Evolutionary conservation across 2,888 invertebrate species (phyloP), one percentile per base, ranked within the genome.

Genomic region (Cryptocephalus primarius): DNA sequence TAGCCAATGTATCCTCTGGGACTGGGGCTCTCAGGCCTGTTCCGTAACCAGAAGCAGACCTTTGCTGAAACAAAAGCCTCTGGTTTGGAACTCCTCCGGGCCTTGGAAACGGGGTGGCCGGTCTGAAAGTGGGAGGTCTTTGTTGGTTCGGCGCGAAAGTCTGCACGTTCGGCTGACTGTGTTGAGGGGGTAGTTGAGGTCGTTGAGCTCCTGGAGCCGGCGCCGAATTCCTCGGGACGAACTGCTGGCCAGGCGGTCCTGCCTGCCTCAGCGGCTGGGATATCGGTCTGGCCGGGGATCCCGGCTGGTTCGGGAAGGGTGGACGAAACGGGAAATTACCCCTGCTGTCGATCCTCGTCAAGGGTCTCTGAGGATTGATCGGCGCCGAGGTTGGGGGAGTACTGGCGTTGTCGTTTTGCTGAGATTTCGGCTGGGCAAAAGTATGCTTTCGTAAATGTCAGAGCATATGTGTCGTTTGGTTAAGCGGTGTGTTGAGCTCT

Each of bases 41-140:
- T 14, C 45, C 52, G 43, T 55, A 60, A n/a, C 48, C 44, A 2
- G 63, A 61, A 11, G 60, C 59, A 1, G 64, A 63, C 47, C 59
- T 56, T 48, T 63, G 64, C 22, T 64, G 64, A 42, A 57, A 55
- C 36, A 64, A 47, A 8, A 60, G 56, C 22, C 55, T 57, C 50
- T 61, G 49, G 41, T 54, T 54, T 65, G 51, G 52, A 33, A 53
- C 51, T 13, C 48, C 66, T 10, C 71, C 71, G 52, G 73, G 74
- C 55, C 75, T 68, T 8, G 76, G 75, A 44, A 73, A 76, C 36
- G 76, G 76, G 43, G 72, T 72, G 52, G 71, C 70, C 55, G 71
- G 70, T 56, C 76, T 68, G 42, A 61, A 63, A 22, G 22, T 22
- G 13, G 58, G 59, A 8, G 62, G 58, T 32, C 64, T 49, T 44